These are phyloP conservation scores for Carposina sasakii DNA, from an alignment of 1,140 invertebrate species.

Conservation along the genomic window DNA sequence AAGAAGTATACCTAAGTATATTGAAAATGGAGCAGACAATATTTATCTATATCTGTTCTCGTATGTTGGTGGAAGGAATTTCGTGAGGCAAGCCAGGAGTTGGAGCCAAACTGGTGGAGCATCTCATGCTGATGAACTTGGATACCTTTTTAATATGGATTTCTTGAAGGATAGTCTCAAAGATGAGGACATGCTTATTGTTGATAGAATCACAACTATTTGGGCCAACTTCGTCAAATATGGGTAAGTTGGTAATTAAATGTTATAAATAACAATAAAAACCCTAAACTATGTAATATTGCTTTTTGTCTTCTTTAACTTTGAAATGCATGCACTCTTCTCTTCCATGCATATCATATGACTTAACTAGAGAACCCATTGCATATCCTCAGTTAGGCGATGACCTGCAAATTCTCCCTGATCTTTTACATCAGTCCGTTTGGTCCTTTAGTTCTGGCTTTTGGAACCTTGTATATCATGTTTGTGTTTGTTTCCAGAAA, in stretches of 20 bases:
- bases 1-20: constrained; percentile 19
- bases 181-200: constrained; percentile 18
- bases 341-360: background rate
- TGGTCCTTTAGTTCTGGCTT: background rate
- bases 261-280: constrained; percentile 2
- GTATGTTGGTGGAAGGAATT: constrained; percentile 27
- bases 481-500: constrained; percentile 23
- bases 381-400: background rate
- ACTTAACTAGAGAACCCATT: background rate
- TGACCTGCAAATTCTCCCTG: background rate
- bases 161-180: background rate
- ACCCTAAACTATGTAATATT: background rate
- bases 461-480: background rate
- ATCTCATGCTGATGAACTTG: constrained; percentile 30
- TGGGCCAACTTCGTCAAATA: constrained; percentile 40
- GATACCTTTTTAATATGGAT: constrained; percentile 26
- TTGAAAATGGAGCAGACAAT: constrained; percentile 13
- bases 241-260: too few relatives aligned
- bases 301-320: background rate
- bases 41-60: constrained; percentile 34
- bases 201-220: constrained; percentile 31
- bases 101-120: constrained; percentile 15
- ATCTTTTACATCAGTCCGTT: background rate
- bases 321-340: background rate
- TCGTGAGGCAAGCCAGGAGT: constrained; percentile 10